Base-by-base conservation (phyloP, 2,113 vertebrate species). In the Pseudopipra pipra region DNA sequence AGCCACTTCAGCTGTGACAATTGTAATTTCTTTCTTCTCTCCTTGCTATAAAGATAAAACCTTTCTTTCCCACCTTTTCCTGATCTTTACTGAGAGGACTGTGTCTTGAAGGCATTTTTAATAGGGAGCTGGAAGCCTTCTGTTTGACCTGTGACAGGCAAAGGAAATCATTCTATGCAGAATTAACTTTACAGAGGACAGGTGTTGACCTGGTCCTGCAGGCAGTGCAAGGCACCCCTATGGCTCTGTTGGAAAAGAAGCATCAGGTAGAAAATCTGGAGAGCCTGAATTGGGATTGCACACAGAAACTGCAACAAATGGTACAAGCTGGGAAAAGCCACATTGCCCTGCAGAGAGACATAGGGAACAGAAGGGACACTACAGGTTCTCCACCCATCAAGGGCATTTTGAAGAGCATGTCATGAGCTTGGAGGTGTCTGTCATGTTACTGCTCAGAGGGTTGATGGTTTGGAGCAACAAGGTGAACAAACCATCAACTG, bases 381-480 rank as follows among this genome's bases (percentile, higher is more conserved):
- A 9, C 12, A 43, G 27, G 13, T 44, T 80, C n/a, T 84, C 24
- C 43, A 25, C 6, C 37, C 31, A 54, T 71, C 24, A 37, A 52
- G 22, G 25, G 35, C 56, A 22, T 43, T 61, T 31, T 63, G 43
- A 72, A 84, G 23, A 63, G 18, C 47, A 28, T 44, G 12, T 10
- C 10, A 9, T 30, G 71, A 80, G 33, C 15, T 47, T 22, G 43
- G 10, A 30, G 13, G 4, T 62, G 43, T 63, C 78, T 80, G 47
- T 44, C 1, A 1, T 56, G 30, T n/a, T 6, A 16, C 37, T 0
- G 0, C 30, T 54, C 20, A 39, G 37, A 47, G 23, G 23, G 37
- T 27, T 84, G 52, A 47, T 63, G 63, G 37, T 67, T 63, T 72
- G 37, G 61, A 84, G 58, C 39, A 90, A 25, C 0, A 4, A 12